Evolutionary conservation across 2,113 vertebrate species (phyloP).

Genomic region (Eidolon helvum): DNA sequence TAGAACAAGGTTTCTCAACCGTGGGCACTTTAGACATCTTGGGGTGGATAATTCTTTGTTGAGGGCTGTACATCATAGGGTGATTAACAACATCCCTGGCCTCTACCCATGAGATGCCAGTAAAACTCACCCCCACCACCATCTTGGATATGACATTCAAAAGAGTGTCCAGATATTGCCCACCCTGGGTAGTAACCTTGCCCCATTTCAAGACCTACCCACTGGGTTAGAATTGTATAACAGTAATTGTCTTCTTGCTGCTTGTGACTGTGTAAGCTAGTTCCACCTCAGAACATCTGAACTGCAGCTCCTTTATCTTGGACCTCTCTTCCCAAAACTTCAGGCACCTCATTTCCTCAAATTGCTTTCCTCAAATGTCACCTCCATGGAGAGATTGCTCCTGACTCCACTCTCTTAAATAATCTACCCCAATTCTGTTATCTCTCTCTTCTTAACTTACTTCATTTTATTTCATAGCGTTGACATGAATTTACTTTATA

Average conservation of each 20-base stretch:
- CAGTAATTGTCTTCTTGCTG: neutral
- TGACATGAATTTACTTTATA: neutral
- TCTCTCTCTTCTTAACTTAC: neutral
- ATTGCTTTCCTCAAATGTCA: neutral
- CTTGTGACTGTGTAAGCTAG: accelerated
- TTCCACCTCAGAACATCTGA: neutral
- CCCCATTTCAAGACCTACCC: neutral
- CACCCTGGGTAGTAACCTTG: accelerated
- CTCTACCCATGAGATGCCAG: too few relatives aligned
- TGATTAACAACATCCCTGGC: neutral
- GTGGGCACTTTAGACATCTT: too few relatives aligned
- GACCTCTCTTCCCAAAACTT: neutral
- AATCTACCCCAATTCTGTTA: accelerated
- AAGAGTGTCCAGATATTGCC: neutral
- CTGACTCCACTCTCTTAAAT: neutral
- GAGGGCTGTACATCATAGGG: neutral
- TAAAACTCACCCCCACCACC: neutral
- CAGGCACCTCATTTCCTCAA: neutral
- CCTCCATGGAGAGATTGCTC: neutral
- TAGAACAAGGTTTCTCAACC: neutral
- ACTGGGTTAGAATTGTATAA: neutral
- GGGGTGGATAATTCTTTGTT: neutral
- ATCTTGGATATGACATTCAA: neutral
- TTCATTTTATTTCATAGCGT: neutral
- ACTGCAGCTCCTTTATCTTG: accelerated